These are phyloP conservation scores for Megastigmus dorsalis DNA, from an alignment of 2,888 invertebrate species.

Conservation along the genomic window DNA sequence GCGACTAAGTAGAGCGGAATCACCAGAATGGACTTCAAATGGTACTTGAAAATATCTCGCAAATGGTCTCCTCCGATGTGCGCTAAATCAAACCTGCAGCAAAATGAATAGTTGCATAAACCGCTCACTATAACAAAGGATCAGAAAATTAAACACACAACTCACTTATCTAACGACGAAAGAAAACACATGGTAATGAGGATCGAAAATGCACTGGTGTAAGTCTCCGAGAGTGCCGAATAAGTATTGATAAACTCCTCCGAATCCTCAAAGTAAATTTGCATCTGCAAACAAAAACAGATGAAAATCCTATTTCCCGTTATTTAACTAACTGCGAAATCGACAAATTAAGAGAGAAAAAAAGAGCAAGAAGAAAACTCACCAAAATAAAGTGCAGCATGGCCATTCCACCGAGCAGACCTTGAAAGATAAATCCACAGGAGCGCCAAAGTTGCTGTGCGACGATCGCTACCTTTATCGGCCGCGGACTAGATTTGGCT, in stretches of 20 bases:
- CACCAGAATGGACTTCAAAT: conserved; percentile 63
- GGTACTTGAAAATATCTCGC: conserved; percentile 63
- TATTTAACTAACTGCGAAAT: neutral
- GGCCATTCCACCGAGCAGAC: conserved; percentile 70
- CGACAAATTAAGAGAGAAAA: no score
- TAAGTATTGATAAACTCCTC: conserved; percentile 62
- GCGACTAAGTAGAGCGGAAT: conserved; percentile 67
- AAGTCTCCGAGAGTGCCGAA: conserved; percentile 64
- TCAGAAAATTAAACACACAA: no score
- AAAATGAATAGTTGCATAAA: neutral
- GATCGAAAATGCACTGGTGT: conserved; percentile 67
- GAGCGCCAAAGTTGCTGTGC: conserved; percentile 67
- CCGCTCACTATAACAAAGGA: no score
- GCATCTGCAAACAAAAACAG: conserved; percentile 63
- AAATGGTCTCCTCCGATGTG: conserved; percentile 64
- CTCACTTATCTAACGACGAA: conserved; percentile 68
- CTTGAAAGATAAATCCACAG: conserved; percentile 68
- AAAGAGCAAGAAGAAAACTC: conserved; percentile 31
- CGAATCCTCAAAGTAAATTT: conserved; percentile 62
- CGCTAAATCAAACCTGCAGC: conserved; percentile 67
- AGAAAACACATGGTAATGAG: conserved; percentile 65
- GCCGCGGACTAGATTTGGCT: conserved; percentile 43
- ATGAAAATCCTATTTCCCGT: no score
- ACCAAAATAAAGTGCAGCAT: conserved; percentile 70
- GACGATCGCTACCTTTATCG: conserved; percentile 68